These are phyloP conservation scores for Alviniconcha marisindica DNA, from an alignment of 1,140 invertebrate species.

Conservation along the genomic window DNA sequence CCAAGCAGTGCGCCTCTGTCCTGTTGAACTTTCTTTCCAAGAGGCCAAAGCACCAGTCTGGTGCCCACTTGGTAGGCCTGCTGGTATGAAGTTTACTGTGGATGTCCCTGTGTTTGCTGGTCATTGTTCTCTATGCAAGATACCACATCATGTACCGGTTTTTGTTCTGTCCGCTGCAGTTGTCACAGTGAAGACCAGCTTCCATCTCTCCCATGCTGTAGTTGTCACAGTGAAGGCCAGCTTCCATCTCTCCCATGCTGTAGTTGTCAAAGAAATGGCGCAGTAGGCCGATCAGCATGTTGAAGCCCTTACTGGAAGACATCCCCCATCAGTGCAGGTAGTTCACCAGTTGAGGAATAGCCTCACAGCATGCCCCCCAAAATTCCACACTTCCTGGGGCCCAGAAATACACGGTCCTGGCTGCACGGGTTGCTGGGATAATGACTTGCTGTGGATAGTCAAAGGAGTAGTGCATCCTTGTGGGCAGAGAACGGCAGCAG, in stretches of 20 bases:
- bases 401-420: conserved; percentile 58
- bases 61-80: too few relatives aligned
- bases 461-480: conserved; percentile 55
- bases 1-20: too few relatives aligned
- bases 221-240: too few relatives aligned
- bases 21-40: too few relatives aligned
- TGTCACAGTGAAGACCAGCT: conserved; percentile 52
- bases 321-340: conserved; percentile 47
- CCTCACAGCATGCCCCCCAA: conserved; percentile 59
- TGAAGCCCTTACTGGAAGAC: conserved; percentile 51
- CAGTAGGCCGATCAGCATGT: conserved; percentile 52
- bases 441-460: conserved; percentile 56
- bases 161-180: conserved; percentile 63
- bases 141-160: conserved; percentile 59
- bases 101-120: conserved; percentile 43
- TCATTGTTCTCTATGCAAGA: conserved; percentile 53
- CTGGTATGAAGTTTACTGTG: conserved; percentile 50
- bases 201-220: conserved; percentile 55
- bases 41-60: too few relatives aligned
- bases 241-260: conserved; percentile 53
- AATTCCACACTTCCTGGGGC: conserved; percentile 55
- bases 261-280: conserved; percentile 54
- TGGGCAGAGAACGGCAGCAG: background rate
- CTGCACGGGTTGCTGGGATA: conserved; percentile 49
- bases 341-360: conserved; percentile 49